Percentiles rank a stretch among this genome's conserved stretches.
Evolutionary conservation across 1,140 invertebrate genomes (phyloP).

Genomic region (Oreohelix idahoensis): DNA sequence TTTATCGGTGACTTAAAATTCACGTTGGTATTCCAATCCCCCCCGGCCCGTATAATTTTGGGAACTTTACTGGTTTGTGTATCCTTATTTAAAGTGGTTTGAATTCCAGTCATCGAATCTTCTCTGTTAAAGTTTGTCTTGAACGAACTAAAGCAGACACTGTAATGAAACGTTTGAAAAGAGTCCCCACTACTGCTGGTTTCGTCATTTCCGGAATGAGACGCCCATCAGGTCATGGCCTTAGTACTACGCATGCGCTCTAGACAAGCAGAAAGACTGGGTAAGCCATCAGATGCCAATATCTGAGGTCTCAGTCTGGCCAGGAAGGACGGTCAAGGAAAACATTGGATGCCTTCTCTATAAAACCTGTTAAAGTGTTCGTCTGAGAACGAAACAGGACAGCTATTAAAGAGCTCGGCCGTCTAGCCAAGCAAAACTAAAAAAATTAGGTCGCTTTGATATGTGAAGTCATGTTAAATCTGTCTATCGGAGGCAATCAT

Average conservation of each 20-base stretch:
- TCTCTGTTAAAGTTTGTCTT: not conserved
- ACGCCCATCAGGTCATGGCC: not conserved
- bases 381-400: not conserved
- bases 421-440: not conserved
- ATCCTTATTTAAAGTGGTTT: not conserved
- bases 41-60: too few relatives aligned
- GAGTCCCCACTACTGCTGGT: not conserved
- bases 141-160: not conserved
- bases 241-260: not conserved
- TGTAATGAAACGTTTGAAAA: not conserved
- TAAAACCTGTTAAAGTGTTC: not conserved
- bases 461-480: too few relatives aligned
- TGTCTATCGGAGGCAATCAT: too few relatives aligned
- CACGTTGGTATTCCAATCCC: too few relatives aligned
- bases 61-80: not conserved
- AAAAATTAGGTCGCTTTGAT: too few relatives aligned
- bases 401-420: not conserved
- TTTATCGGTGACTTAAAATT: too few relatives aligned
- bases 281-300: constrained; percentile 8
- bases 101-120: not conserved
- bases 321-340: not conserved
- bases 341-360: not conserved
- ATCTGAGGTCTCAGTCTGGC: not conserved
- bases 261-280: not conserved
- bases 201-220: not conserved